Evolutionary conservation across 2,797 vertebrate genomes (phyloP).

Genomic region (Dallia pectoralis): DNA sequence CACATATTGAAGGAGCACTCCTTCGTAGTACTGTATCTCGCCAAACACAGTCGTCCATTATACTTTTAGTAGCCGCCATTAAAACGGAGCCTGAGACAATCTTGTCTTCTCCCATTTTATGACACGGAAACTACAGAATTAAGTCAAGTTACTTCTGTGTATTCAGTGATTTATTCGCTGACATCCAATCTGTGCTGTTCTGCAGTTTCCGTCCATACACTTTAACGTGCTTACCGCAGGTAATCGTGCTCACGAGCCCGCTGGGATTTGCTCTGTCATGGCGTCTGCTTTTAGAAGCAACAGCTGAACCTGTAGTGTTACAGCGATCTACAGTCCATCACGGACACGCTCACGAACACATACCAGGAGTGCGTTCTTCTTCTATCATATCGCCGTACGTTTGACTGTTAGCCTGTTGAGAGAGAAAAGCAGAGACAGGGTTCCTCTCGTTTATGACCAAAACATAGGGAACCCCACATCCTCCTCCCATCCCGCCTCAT

Average conservation of each 20-base stretch:
- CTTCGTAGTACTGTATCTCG: not conserved
- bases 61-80: not conserved
- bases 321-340: not conserved
- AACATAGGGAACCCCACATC: slow-evolving; percentile 9
- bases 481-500: not conserved
- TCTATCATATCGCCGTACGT: no score
- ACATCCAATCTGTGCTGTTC: not conserved
- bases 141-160: not conserved
- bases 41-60: not conserved
- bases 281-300: not conserved
- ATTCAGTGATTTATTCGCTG: not conserved
- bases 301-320: not conserved
- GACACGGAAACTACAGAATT: not conserved
- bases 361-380: no score
- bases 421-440: not conserved
- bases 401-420: not conserved
- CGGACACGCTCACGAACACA: not conserved
- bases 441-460: not conserved
- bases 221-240: not conserved
- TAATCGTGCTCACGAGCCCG: not conserved
- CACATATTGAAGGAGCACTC: not conserved
- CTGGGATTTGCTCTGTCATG: not conserved
- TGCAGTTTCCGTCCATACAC: not conserved
- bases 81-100: not conserved
- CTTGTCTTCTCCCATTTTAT: not conserved